Evolutionary conservation across 1,140 invertebrate species (phyloP), one percentile per base, ranked within the genome.

Genomic region (Drosophila nannoptera): DNA sequence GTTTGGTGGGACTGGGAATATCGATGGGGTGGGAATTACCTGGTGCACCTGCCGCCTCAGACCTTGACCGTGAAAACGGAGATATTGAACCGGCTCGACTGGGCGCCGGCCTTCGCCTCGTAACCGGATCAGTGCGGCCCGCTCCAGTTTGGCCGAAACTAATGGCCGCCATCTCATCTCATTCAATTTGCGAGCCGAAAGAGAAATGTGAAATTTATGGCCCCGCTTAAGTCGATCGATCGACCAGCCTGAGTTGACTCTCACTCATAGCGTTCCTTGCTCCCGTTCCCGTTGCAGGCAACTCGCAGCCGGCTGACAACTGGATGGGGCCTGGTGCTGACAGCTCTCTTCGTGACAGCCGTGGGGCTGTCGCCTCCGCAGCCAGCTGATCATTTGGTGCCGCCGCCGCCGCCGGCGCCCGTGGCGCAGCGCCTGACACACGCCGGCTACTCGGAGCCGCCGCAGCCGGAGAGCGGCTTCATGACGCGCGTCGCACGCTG

Each of bases 401-500:
- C 87, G 5, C 87, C 87, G 0, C 87, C 87, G 4, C 49, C 63
- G 9, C 77, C 77, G 14, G 32, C 33, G 12, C 75, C 78, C 31
- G 42, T 70, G 4, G 64, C 83, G 1, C 82, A 77, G 50, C 43
- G 78, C 2, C 40, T 87, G 0, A 60, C 53, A 14, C 83, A 87
- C 16, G 65, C 81, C 7, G 59, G 71, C 45, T 63, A 55, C 43
- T 29, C 52, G 5, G 48, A 52, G 11, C 50, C 71, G 5, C 64
- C 59, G 5, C 64, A 62, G 16, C 48, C 43, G 5, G 58, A 64
- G 1, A 40, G 75, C 0, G 88, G 88, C 7, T 87, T 89, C 14
- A 88, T 89, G 84, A 77, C 73, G 32, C 75, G 88, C 12, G 73
- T 89, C 36, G 88, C 88, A 2, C 66, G 88, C 31, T 89, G 88